These are phyloP conservation scores for Parotia lawesii DNA, from an alignment of 2,113 vertebrate species.

Conservation along the genomic window DNA sequence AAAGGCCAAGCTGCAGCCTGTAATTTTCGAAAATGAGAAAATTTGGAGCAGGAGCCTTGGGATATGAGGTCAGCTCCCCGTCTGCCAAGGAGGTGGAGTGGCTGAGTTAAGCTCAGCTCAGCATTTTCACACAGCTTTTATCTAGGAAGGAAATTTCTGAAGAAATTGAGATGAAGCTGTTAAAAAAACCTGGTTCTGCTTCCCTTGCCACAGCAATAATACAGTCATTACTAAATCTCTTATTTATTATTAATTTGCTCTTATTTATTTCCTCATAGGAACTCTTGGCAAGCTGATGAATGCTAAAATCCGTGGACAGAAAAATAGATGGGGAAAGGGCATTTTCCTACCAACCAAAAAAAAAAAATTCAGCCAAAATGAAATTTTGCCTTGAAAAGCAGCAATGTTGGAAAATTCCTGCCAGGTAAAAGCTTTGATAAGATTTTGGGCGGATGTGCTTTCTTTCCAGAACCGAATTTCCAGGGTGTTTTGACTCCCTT, in stretches of 20 bases:
- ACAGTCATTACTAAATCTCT: background rate
- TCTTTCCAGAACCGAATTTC: background rate
- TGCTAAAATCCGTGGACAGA: fast-evolving
- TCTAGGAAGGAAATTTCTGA: background rate
- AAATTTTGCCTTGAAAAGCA: no score
- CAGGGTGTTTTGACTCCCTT: fast-evolving
- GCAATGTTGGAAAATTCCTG: background rate
- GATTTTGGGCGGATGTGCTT: background rate
- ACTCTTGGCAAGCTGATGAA: no score
- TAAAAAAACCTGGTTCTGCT: no score
- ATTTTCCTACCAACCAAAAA: background rate
- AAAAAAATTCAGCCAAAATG: no score
- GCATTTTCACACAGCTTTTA: background rate
- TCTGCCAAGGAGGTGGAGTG: background rate
- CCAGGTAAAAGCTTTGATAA: background rate
- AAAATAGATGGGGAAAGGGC: background rate
- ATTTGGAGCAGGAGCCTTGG: background rate
- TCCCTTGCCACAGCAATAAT: no score
- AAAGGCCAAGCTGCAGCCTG: background rate
- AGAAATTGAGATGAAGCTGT: background rate
- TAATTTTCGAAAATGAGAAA: background rate
- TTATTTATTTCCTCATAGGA: background rate
- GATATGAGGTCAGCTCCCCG: background rate
- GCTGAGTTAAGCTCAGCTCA: background rate
- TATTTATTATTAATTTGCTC: background rate